These are phyloP conservation scores for Agrotis segetum DNA, from an alignment of 2,888 invertebrate species.

Conservation along the genomic window DNA sequence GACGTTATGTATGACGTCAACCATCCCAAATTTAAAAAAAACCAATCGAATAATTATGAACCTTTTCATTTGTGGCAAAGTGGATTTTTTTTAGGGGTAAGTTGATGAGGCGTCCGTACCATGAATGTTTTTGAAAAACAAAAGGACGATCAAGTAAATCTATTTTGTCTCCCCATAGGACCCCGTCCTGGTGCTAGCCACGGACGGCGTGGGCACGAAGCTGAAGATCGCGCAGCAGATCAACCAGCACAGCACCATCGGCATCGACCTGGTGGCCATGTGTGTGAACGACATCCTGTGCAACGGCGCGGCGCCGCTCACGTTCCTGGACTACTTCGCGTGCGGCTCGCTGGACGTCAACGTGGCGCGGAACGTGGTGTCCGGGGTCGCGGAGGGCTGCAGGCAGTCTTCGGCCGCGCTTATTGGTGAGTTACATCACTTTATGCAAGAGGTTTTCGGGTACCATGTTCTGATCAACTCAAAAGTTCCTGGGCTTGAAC, in stretches of 20 bases:
- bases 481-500: too few relatives aligned
- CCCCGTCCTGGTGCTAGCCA: slow-evolving; percentile 97
- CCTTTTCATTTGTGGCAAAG: too few relatives aligned
- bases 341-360: slow-evolving; percentile 95
- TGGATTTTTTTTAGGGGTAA: too few relatives aligned
- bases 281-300: slow-evolving; percentile 99
- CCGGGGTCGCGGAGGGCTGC: slow-evolving; percentile 96
- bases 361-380: slow-evolving; percentile 93
- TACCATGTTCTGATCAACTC: too few relatives aligned
- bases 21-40: too few relatives aligned
- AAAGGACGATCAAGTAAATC: too few relatives aligned
- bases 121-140: too few relatives aligned
- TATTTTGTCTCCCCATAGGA: too few relatives aligned
- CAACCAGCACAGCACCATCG: slow-evolving; percentile 95
- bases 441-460: too few relatives aligned
- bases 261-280: slow-evolving; percentile 99
- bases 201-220: slow-evolving; percentile 99
- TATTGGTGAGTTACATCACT: slow-evolving; percentile 93
- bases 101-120: too few relatives aligned
- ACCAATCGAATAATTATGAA: too few relatives aligned
- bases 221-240: slow-evolving; percentile 97
- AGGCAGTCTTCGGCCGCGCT: slow-evolving; percentile 95
- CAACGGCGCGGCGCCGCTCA: slow-evolving; percentile 98
- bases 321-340: slow-evolving; percentile 99
- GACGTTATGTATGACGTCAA: too few relatives aligned